Base-by-base conservation (phyloP, 2,888 invertebrate genomes). In the Tridacna gigas region DNA sequence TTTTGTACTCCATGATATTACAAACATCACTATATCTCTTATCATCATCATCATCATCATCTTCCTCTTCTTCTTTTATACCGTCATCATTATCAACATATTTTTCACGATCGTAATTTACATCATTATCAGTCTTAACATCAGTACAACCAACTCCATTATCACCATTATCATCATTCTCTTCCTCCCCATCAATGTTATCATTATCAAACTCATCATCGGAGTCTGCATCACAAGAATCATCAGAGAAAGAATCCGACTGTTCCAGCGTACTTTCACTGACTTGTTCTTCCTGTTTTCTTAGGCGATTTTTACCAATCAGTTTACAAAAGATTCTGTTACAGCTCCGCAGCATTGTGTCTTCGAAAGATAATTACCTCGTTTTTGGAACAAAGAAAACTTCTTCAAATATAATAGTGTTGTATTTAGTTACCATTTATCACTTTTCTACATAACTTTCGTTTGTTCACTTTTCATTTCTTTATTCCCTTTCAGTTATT, bases 311-410 rank as follows among this genome's bases (percentile, higher is more conserved):
- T 47, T 65, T 75, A 22, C 75, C 75, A 15, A 75, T 37, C 45
- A 75, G 47, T 25, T 75, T 75, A 25, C 63, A 47, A 11, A 75
- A 37, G 13, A 75, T 63, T 63, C 45, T 37, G 75, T 75, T 75
- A 61, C 75, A 75, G 45, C 75, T 47, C 0, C 75, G 75, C 7
- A 75, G 22, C 75, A 75, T 75, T 61, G 0, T 71, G 20, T 2
- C 7, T 5, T 56, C 9, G 7, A 7, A 37, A 37, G 7, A 7
- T 37, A 37, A 37, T 37, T 37, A 37, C 2, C 7, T 37, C 37
- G 3, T 37, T 37, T 37, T 37, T 37, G 37, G 37, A 7, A 37
- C n/a, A 37, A 37, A 37, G 7, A 37, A 37, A 37, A 37, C 37
- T 37, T 7, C 7, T 37, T 37, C 2, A 37, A 37, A 37, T n/a